Evolutionary conservation across 2,113 vertebrate genomes (phyloP).

Genomic region (Haplochromis vanheusdeni): DNA sequence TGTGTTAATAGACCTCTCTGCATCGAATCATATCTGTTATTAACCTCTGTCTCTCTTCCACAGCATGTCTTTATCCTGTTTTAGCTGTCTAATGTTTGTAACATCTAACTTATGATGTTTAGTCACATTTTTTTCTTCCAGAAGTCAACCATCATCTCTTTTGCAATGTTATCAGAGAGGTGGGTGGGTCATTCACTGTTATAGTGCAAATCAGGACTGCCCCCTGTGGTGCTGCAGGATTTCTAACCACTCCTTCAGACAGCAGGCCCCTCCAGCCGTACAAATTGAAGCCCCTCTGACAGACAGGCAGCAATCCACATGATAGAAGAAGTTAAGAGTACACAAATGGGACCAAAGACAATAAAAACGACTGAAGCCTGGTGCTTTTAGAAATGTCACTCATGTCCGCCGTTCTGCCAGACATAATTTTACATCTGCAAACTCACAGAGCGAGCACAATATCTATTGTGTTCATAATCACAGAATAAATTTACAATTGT

Average conservation of each 20-base stretch:
- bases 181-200: neutral
- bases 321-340: neutral
- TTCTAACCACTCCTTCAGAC: neutral
- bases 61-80: neutral
- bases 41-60: neutral
- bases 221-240: neutral
- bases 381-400: neutral
- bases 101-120: neutral
- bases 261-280: neutral
- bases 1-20: accelerated
- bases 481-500: neutral
- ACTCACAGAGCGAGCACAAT: neutral
- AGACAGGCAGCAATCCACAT: neutral
- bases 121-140: neutral
- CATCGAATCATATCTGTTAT: accelerated
- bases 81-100: neutral
- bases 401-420: neutral
- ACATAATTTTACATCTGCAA: neutral
- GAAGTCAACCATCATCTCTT: neutral
- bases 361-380: neutral
- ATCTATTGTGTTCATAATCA: neutral
- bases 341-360: neutral
- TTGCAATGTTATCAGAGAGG: neutral
- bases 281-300: neutral
- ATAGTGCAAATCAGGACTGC: neutral